Base-by-base conservation (phyloP, 2,113 vertebrate genomes). In the Perccottus glenii region DNA sequence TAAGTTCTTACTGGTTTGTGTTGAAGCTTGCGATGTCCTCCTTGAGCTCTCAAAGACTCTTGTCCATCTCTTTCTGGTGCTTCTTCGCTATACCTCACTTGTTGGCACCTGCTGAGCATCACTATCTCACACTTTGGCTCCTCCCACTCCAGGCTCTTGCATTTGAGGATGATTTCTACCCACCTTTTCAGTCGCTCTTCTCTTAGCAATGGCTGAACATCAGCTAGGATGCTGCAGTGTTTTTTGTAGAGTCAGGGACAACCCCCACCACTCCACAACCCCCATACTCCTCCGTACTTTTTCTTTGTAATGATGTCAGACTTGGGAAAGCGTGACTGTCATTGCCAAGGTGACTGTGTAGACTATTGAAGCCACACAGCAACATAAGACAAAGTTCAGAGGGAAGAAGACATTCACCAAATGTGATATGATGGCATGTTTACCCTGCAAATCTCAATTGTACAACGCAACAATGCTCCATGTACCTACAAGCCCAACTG, bases 71-170 rank as follows among this genome's bases (percentile, higher is more conserved):
- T 32, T 45, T 64, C 53, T 75, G 67, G 15, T 19, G 38, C 16
- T 27, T 70, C 63, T 80, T 53, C 48, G 67, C 70, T 78, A 33
- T 46, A 73, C 84, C 71, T 88, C 76, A 88, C 85, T 92, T 89
- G 88, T 86, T 86, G 86, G 87, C 88, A 93, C 90, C 91, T 92
- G 89, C 86, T 83, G 73, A 91, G 89, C 90, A 89, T 91, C 90
- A 80, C 84, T 81, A 67, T 85, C 87, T 89, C 87, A 64, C 57
- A 7, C 45, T 62, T 33, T 59, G 67, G 46, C 90, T 84, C 81
- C 87, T 82, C 81, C 87, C 77, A 42, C 84, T 80, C 44, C 42
- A 48, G 68, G 65, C 66, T 43, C 59, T 74, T 32, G 44, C 67
- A 66, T 75, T 43, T 69, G 78, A 75, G 81, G 76, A 72, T 67